phyloP scores from a whole-genome alignment of 2,888 invertebrate genomes.

The Lamproptera curius region DNA sequence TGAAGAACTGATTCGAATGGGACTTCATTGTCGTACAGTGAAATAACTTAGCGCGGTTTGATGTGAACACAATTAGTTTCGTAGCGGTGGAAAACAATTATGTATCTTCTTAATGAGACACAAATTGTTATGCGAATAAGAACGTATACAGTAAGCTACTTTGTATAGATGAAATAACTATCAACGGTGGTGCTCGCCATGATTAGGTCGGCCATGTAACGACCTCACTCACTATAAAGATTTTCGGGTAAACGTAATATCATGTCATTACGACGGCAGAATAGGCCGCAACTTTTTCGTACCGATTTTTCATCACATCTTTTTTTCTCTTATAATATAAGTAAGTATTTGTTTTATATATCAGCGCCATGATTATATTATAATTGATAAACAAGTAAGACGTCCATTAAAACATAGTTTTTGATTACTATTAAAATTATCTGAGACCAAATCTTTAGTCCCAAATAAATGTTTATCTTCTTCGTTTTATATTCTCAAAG shows the following conservation, averaged over 20 bases:
- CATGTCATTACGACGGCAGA: conserved; percentile 71
- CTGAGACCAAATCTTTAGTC: too few relatives aligned
- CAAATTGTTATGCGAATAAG: conserved; percentile 24
- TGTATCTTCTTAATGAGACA: conserved; percentile 24
- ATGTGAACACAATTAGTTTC: conserved; percentile 19
- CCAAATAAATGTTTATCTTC: too few relatives aligned
- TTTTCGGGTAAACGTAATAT: conserved; percentile 74
- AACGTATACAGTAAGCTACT: conserved; percentile 30
- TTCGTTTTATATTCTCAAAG: too few relatives aligned
- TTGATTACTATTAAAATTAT: too few relatives aligned
- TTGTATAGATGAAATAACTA: conserved; percentile 31
- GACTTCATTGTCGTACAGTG: conserved; percentile 11
- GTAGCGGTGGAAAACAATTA: conserved; percentile 21
- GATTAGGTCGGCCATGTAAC: conserved; percentile 62
- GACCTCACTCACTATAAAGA: conserved; percentile 59
- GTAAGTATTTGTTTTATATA: background rate
- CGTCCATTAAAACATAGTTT: too few relatives aligned
- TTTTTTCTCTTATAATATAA: conserved; percentile 1
- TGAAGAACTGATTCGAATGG: conserved; percentile 11
- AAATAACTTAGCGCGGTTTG: conserved; percentile 13
- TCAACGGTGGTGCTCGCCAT: conserved; percentile 48
- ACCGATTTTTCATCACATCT: conserved; percentile 23
- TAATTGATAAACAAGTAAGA: too few relatives aligned
- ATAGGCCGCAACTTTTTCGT: conserved; percentile 38
- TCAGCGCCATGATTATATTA: background rate